phyloP scores from a whole-genome alignment of 2,797 vertebrate species.

The Nyctibius grandis region DNA sequence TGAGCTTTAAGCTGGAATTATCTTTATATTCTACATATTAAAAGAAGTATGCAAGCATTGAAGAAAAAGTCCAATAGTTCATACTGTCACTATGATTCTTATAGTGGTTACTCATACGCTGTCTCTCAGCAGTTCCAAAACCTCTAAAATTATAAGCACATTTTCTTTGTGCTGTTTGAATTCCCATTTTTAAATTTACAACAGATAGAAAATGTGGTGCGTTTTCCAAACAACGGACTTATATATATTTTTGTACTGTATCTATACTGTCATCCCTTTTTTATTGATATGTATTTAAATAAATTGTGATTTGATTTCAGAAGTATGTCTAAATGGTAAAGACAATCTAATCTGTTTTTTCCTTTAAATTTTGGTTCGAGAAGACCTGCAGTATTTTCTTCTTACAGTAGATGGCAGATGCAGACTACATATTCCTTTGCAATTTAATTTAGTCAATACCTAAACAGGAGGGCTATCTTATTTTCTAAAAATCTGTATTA shows the following conservation, averaged over 20 bases:
- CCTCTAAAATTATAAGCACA: background rate
- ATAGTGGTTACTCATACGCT: background rate
- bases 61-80: background rate
- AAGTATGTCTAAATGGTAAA: background rate
- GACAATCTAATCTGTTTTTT: background rate
- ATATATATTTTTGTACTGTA: background rate
- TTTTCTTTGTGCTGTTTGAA: background rate
- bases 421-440: background rate
- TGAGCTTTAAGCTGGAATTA: background rate
- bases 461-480: slow-evolving; percentile 1
- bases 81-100: background rate
- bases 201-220: background rate
- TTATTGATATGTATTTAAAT: background rate
- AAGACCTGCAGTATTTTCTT: slow-evolving; percentile 10
- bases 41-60: background rate
- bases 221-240: background rate
- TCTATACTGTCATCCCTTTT: accelerated
- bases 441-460: background rate
- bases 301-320: background rate
- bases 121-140: background rate
- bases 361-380: background rate
- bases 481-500: slow-evolving; percentile 47
- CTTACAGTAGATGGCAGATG: slow-evolving; percentile 71
- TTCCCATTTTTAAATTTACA: background rate
- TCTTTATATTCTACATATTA: background rate